phyloP scores from a whole-genome alignment of 2,888 invertebrate species.

The Pterobdella sp. region DNA sequence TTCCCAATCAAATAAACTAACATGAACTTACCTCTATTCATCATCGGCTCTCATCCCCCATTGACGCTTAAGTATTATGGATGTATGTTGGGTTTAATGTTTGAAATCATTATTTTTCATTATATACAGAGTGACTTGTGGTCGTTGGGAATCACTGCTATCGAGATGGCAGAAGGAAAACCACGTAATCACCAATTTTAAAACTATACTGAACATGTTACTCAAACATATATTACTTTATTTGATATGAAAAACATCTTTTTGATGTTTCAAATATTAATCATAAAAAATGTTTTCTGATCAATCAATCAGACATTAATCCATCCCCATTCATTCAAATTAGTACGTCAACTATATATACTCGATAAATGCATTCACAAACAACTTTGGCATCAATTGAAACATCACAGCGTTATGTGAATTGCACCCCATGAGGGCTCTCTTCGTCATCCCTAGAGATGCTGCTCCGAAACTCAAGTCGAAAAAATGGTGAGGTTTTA shows the following conservation, averaged over 20 bases:
- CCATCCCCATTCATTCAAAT: background rate
- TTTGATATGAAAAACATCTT: background rate
- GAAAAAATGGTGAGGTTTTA: conserved; percentile 75
- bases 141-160: conserved; percentile 80
- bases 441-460: conserved; percentile 95
- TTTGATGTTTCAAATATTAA: background rate
- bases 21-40: too few species aligned
- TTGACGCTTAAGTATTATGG: background rate
- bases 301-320: background rate
- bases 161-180: conserved; percentile 99
- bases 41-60: background rate
- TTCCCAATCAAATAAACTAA: too few species aligned
- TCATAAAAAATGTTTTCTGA: background rate
- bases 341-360: background rate
- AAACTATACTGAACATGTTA: too few species aligned
- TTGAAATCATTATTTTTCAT: background rate
- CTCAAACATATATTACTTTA: too few species aligned
- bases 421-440: conserved; percentile 97
- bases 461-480: conserved; percentile 89
- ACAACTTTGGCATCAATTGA: background rate
- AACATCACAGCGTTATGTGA: conserved; percentile 72
- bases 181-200: too few species aligned
- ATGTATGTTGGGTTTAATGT: background rate
- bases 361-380: background rate
- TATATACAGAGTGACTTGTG: conserved; percentile 56